A percentile compares a stretch with the other conserved stretches of the same genome.
phyloP scores from a whole-genome alignment of 2,797 vertebrate genomes.

The Pachyuromys duprasi region DNA sequence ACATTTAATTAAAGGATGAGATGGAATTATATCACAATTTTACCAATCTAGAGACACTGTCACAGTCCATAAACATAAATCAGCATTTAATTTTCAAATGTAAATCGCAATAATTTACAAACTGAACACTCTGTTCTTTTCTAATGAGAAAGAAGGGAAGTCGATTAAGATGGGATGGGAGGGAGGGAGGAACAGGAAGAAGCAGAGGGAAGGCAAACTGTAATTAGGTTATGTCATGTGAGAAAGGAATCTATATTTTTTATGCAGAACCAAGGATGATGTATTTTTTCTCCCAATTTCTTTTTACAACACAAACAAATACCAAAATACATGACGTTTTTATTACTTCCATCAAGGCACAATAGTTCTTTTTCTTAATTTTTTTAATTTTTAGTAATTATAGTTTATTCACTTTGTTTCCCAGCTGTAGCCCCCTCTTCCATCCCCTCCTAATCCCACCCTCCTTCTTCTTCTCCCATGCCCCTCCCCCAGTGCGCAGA shows the following conservation, averaged over 20 bases:
- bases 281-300: conserved; percentile 30
- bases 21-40: not conserved
- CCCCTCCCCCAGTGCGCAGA: too few relatives aligned
- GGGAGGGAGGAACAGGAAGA: too few relatives aligned
- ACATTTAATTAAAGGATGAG: not conserved
- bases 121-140: not conserved
- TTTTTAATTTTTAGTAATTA: too few relatives aligned
- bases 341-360: not conserved
- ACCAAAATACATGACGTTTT: conserved; percentile 3
- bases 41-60: not conserved
- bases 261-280: conserved; percentile 43
- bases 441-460: too few relatives aligned
- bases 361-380: not conserved
- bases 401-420: too few relatives aligned
- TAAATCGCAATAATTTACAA: not conserved
- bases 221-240: too few relatives aligned
- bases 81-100: not conserved
- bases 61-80: not conserved
- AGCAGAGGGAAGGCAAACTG: too few relatives aligned
- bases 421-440: too few relatives aligned
- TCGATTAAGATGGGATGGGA: too few relatives aligned
- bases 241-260: not conserved
- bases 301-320: conserved; percentile 39
- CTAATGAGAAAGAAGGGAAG: too few relatives aligned
- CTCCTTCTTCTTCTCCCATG: too few relatives aligned